Base-by-base conservation (phyloP, 2,888 invertebrate species). In the Eumacrocentrus americanus region DNA sequence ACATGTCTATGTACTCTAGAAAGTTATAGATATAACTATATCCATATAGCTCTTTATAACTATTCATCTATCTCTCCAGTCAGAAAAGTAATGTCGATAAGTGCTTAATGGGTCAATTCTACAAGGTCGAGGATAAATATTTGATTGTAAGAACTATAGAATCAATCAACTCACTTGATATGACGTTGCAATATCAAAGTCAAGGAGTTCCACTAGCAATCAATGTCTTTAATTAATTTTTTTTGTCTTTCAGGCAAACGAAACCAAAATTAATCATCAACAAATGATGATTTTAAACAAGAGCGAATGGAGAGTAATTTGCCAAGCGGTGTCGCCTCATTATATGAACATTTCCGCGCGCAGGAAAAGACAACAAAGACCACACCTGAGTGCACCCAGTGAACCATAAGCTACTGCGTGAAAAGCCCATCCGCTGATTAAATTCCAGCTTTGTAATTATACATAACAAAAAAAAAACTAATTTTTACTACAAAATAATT, bases 381-480 rank as follows among this genome's bases (percentile, higher is more conserved):
- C 64, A 61, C 67, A 66, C 67, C 67, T 66, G 66, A 64, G 63
- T 63, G 66, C 62, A 58, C 60, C 53, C 67, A 66, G 61, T 67
- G 68, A 69, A 70, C 68, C 67, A 63, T 66, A 62, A 52, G 62
- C 59, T 51, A n/a, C n/a, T n/a, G 35, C 66, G 64, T 63, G 66
- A 63, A 60, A 61, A 47, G 40, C 37, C 57, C 63, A 44, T 42
- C 16, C 42, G 52, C 38, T 29, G 29, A 38, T 53, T 35, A 9
- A 29, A 29, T 34, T 20, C 14, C 7, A n/a, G n/a, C 42, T 3
- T 7, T 14, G 18, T n/a, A 35, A 35, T 4, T 42, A 18, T 18
- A 5, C 11, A 44, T 18, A 11, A 44, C 7, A 18, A 44, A 44
- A 44, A 44, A 44, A n/a, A n/a, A n/a, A n/a, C n/a, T n/a, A n/a